Base-by-base conservation (phyloP, 2,797 vertebrate genomes). In the Platyrinchus mystaceus region DNA sequence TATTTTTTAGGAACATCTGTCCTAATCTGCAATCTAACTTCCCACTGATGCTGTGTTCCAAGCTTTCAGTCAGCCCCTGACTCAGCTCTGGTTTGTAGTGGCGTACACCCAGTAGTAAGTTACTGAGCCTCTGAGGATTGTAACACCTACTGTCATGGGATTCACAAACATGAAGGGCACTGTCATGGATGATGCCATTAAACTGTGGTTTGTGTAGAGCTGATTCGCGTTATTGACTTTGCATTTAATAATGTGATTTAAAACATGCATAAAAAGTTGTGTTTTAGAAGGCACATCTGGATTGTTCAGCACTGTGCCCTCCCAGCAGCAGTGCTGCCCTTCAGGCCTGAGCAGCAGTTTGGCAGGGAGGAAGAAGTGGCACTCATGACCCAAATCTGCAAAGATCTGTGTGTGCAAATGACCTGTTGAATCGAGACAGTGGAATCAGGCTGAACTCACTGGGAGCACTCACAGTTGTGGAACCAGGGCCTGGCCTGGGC, bases 81-180 rank as follows among this genome's bases (percentile, higher is more conserved):
- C 10, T 68, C 32, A 2, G 16, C 49, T 67, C 34, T 70, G 93
- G 5, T 9, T 52, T 36, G 21, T 2, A 5, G 13, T 2, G 26
- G 12, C 39, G 49, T 10, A 1, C 19, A 12, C 30, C 26, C 37
- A 34, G 41, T 1, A 4, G 37, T 1, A 2, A 46, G 5, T 28
- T 2, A 2, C 1, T 22, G 46, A 39, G 22, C 19, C 27, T 4
- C 8, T 2, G 41, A 11, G 87, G 22, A 2, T 1, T 16, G 12
- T 3, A 12, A 1, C 64, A 8, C 15, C 24, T 19, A 39, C 73
- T 44, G 5, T 1, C 18, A 6, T 4, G 19, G 36, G 52, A 9
- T 14, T 4, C 41, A 47, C 49, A 26, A 19, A 28, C 20, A 50
- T 4, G 0, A 3, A 7, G 9, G 24, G 49, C 3, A 4, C 66